These are phyloP conservation scores for Andrena bicolor DNA, from an alignment of 2,888 invertebrate species.

Conservation along the genomic window DNA sequence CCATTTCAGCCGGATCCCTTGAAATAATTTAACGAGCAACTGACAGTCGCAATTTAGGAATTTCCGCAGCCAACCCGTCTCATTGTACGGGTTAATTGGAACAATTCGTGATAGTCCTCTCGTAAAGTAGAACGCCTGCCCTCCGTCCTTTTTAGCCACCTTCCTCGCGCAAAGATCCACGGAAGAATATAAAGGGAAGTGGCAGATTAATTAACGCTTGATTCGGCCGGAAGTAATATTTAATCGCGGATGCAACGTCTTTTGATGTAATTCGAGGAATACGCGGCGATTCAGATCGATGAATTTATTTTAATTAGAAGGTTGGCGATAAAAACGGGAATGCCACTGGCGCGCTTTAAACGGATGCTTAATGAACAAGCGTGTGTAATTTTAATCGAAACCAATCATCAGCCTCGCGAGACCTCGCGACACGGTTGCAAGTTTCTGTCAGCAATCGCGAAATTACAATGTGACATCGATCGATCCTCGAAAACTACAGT, in stretches of 20 bases:
- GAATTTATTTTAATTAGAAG: too few relatives aligned
- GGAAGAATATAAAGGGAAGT: not conserved
- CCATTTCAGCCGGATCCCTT: conserved; percentile 7
- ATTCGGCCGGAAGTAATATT: not conserved
- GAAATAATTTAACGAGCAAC: conserved; percentile 32
- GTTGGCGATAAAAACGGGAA: not conserved
- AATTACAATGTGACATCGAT: conserved; percentile 22
- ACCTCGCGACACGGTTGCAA: not conserved
- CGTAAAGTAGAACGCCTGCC: not conserved
- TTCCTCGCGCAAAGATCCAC: not conserved
- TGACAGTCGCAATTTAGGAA: conserved; percentile 14
- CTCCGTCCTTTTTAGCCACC: not conserved
- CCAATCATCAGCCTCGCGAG: not conserved
- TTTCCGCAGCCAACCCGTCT: not conserved
- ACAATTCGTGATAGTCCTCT: conserved; percentile 4
- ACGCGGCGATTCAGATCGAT: too few relatives aligned
- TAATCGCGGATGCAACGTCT: not conserved
- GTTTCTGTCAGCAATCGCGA: not conserved
- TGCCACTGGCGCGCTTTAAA: not conserved
- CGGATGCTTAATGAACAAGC: not conserved
- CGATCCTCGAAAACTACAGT: conserved; percentile 13
- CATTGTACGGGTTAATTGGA: conserved; percentile 6
- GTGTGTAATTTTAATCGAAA: not conserved
- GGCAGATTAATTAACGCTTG: not conserved
- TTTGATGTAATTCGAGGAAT: not conserved